Evolutionary conservation across 2,888 invertebrate species (phyloP).

Genomic region (Cheilosia scutellata): DNA sequence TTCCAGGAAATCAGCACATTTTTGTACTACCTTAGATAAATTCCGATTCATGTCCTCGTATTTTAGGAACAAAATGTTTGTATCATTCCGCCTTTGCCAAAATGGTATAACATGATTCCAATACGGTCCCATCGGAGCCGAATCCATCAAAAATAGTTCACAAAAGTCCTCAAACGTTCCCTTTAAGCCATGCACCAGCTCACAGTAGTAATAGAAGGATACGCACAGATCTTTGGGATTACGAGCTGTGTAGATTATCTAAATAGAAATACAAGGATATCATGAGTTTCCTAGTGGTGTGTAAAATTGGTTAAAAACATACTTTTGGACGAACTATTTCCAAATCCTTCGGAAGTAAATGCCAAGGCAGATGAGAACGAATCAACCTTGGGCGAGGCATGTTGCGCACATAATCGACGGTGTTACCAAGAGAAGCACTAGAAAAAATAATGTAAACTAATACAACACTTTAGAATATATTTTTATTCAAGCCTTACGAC

Average conservation of each 20-base stretch:
- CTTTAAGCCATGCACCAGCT: constrained; percentile 87
- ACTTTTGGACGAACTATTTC: constrained; percentile 90
- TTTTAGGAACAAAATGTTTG: constrained; percentile 90
- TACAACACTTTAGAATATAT: not conserved
- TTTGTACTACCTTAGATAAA: constrained; percentile 87
- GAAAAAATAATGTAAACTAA: not conserved
- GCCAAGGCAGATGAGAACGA: constrained; percentile 90
- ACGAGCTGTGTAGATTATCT: constrained; percentile 94
- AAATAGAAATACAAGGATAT: not conserved
- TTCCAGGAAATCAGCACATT: constrained; percentile 86
- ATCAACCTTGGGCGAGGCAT: constrained; percentile 90
- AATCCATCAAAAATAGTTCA: constrained; percentile 89
- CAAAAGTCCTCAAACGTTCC: constrained; percentile 90
- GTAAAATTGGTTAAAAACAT: constrained; percentile 38
- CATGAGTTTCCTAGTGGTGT: not conserved
- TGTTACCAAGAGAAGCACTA: constrained; percentile 86
- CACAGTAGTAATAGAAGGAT: constrained; percentile 94
- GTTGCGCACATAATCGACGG: constrained; percentile 89
- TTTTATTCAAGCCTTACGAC: constrained; percentile 84
- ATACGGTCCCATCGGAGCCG: constrained; percentile 87
- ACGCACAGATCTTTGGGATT: constrained; percentile 96
- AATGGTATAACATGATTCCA: constrained; percentile 88
- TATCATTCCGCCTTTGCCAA: constrained; percentile 89
- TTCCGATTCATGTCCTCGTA: constrained; percentile 94
- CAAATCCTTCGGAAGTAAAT: constrained; percentile 88